These are phyloP conservation scores for Pseudocheirus occidentalis DNA, from an alignment of 2,797 vertebrate species.

Conservation along the genomic window DNA sequence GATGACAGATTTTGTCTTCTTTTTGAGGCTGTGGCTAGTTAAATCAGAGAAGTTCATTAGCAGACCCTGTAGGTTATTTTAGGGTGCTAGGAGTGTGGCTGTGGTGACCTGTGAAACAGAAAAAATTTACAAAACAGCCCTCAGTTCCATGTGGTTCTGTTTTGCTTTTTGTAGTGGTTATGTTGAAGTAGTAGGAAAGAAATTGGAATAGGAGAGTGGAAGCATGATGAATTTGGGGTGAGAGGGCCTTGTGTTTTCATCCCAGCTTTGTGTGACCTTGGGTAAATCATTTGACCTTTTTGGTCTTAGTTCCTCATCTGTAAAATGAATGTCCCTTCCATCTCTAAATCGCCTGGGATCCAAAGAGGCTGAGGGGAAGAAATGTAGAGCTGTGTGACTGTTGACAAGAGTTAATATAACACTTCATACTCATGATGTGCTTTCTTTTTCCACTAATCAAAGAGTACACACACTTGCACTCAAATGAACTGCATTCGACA, in stretches of 20 bases:
- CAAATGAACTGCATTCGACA: neutral
- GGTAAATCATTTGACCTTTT: conserved; percentile 38
- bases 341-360: conserved; percentile 28
- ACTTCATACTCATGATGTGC: neutral
- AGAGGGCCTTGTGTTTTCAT: conserved; percentile 58
- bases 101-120: neutral
- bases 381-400: neutral
- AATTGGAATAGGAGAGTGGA: neutral
- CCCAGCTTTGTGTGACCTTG: neutral
- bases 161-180: neutral
- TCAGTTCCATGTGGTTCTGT: neutral
- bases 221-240: conserved; percentile 57
- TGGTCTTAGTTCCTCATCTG: conserved; percentile 22
- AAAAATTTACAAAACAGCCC: neutral
- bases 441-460: neutral
- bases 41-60: neutral
- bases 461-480: neutral
- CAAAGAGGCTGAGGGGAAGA: neutral
- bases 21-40: neutral
- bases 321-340: conserved; percentile 24
- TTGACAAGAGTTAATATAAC: neutral
- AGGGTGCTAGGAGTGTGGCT: neutral
- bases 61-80: neutral
- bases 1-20: neutral
- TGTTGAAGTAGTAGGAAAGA: neutral